Percentiles rank a stretch among this genome's conserved stretches.
phyloP scores from a whole-genome alignment of 2,797 vertebrate genomes.

The Premnoplex brunnescens region DNA sequence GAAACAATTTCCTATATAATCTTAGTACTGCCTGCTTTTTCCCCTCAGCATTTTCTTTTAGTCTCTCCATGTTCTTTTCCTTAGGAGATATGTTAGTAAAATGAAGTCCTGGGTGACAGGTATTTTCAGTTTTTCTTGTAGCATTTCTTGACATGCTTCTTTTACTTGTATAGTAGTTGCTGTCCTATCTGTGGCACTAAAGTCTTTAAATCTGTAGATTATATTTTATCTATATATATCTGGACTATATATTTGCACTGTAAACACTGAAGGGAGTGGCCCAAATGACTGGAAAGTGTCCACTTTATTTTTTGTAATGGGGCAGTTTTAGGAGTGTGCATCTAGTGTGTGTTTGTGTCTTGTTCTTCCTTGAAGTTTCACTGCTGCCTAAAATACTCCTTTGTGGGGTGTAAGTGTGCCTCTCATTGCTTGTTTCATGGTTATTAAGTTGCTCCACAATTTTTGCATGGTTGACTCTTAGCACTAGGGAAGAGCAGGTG shows the following conservation, averaged over 20 bases:
- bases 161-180: not conserved
- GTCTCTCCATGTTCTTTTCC: not conserved
- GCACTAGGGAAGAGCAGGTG: not conserved
- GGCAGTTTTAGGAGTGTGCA: not conserved
- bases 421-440: not conserved
- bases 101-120: not conserved
- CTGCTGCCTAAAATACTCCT: not conserved
- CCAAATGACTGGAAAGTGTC: not conserved
- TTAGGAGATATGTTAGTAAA: not conserved
- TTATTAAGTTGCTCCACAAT: not conserved
- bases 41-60: not conserved
- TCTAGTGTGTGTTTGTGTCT: not conserved
- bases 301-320: not conserved
- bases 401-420: not conserved
- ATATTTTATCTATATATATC: not conserved
- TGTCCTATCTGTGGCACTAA: not conserved
- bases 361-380: not conserved
- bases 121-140: not conserved
- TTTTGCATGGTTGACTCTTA: not conserved
- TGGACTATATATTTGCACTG: not conserved
- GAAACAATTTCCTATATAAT: not conserved
- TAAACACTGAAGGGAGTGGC: not conserved
- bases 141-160: not conserved
- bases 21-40: not conserved
- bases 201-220: not conserved